Base-by-base conservation (phyloP, 2,797 vertebrate genomes). In the Melanitta fusca region DNA sequence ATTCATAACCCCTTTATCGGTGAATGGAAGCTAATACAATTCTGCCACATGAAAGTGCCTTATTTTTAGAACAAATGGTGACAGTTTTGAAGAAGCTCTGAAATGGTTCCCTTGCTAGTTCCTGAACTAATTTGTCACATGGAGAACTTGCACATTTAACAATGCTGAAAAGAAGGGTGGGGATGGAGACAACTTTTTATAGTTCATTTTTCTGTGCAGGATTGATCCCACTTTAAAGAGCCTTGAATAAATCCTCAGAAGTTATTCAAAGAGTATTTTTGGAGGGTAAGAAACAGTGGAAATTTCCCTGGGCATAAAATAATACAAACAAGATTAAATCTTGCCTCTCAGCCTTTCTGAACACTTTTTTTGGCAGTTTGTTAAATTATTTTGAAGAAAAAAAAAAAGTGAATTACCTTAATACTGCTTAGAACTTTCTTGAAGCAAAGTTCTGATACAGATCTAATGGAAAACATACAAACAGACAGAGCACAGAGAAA, bases 241-340 rank as follows among this genome's bases (percentile, higher is more conserved):
- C 56, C 49, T 38, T 60, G 88, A 62, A 79, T 51, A 86, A 85
- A 86, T 69, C 80, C 57, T 82, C 53, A 69, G 41, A 95, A 93
- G 36, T 68, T 85, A 70, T 72, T 81, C 41, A 39, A 89, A 91
- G 36, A 74, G 53, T 77, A 58, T 45, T 38, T 77, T 61, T 64
- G 47, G 19, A 79, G 25, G 15, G 21, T 45, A 41, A 75, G 82
- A 96, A 93, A 88, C n/a, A 57, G 27, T 41, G 19, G 75, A 94
- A 70, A 62, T 85, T 96, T 97, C 85, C 22, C 30, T 93, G 92
- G 62, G 78, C 56, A 78, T 65, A 84, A 94, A 94, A 90, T 62
- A 92, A 58, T 81, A 61, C n/a, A 84, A 93, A 93, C 36, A 41
- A 92, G 88, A 91, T 91, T 89, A 96, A 53, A 91, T 95, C 73